phyloP scores from a whole-genome alignment of 2,113 vertebrate species.

The Eclectus roratus region DNA sequence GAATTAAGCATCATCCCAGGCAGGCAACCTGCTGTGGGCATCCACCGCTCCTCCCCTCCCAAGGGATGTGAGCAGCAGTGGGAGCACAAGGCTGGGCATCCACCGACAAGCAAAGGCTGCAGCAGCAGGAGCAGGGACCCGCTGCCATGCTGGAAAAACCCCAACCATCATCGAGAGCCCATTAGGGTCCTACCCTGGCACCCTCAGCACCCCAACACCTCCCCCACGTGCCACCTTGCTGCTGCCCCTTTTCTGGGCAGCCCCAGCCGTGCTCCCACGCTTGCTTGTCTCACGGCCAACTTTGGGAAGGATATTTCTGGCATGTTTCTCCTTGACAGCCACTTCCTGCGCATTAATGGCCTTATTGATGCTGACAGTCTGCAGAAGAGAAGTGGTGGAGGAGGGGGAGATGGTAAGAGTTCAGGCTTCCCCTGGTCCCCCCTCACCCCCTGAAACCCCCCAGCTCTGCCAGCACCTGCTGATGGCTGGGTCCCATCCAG shows the following conservation, averaged over 20 bases:
- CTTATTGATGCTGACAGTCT: slow-evolving; percentile 99
- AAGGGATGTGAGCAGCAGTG: background rate
- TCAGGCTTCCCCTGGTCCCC: accelerated
- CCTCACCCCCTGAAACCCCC: background rate
- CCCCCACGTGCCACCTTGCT: accelerated
- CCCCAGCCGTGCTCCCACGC: background rate
- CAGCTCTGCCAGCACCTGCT: background rate
- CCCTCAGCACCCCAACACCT: background rate
- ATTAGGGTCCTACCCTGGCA: background rate
- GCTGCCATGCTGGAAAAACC: accelerated
- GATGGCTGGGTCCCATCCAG: slow-evolving; percentile 12
- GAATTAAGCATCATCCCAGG: background rate
- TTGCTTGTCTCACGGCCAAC: background rate
- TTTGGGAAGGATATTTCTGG: slow-evolving; percentile 95
- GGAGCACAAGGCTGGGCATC: background rate
- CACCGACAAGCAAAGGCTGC: background rate
- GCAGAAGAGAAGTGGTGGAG: slow-evolving; percentile 60
- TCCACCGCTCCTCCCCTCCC: background rate
- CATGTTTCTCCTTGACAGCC: slow-evolving; percentile 98
- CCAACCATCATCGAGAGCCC: accelerated
- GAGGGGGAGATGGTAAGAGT: background rate
- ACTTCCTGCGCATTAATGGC: slow-evolving; percentile 99
- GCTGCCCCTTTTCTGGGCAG: background rate
- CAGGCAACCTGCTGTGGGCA: background rate
- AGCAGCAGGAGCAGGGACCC: background rate